phyloP scores from a whole-genome alignment of 2,797 vertebrate species.

The Telmatherina bonti region DNA sequence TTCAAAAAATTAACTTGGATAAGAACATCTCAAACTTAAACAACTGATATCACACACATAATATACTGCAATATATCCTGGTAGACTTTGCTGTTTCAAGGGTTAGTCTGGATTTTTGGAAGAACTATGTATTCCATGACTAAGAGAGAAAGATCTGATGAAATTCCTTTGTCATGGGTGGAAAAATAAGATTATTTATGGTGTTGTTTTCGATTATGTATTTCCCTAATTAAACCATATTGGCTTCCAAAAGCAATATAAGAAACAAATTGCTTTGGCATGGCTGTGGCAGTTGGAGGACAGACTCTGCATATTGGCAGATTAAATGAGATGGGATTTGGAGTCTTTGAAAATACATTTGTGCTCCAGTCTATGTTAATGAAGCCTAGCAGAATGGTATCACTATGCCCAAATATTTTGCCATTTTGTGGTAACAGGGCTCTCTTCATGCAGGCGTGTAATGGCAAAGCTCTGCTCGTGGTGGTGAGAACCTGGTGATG shows the following conservation, averaged over 20 bases:
- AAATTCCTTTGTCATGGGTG: slow-evolving; percentile 78
- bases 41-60: not conserved
- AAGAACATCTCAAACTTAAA: not conserved
- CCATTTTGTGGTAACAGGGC: slow-evolving; percentile 69
- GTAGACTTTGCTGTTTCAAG: slow-evolving; percentile 27
- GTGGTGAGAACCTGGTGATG: slow-evolving; percentile 15
- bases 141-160: slow-evolving; percentile 68
- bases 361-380: slow-evolving; percentile 77
- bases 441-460: slow-evolving; percentile 47
- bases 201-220: slow-evolving; percentile 80
- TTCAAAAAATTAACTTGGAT: not conserved
- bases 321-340: slow-evolving; percentile 71
- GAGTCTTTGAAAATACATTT: slow-evolving; percentile 78
- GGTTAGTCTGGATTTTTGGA: slow-evolving; percentile 54
- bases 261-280: slow-evolving; percentile 83
- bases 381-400: slow-evolving; percentile 75
- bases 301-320: slow-evolving; percentile 73
- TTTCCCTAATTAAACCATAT: slow-evolving; percentile 83
- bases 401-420: slow-evolving; percentile 77
- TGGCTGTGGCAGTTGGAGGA: slow-evolving; percentile 73
- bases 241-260: slow-evolving; percentile 80
- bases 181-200: slow-evolving; percentile 78
- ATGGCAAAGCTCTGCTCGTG: slow-evolving; percentile 12
- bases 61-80: not conserved
- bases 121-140: slow-evolving; percentile 54